Evolutionary conservation across 2,113 vertebrate genomes (phyloP).

Genomic region (Grammomys surdaster): DNA sequence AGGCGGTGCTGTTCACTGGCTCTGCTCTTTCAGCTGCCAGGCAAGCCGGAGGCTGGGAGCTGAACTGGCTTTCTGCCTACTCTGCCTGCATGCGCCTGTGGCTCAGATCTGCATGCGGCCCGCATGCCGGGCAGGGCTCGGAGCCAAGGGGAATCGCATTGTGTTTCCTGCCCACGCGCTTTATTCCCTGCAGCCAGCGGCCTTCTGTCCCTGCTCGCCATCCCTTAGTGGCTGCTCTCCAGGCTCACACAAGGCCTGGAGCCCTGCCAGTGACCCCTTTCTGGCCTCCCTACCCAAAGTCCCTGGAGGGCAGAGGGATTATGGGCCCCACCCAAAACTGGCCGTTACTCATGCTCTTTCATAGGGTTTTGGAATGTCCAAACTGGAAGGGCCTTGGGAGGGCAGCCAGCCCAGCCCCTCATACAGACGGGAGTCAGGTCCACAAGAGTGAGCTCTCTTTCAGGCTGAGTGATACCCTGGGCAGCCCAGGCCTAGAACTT

Average conservation of each 20-base stretch:
- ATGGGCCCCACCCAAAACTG: constrained; percentile 73
- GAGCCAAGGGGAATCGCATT: constrained; percentile 77
- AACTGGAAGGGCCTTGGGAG: constrained; percentile 59
- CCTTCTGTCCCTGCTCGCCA: constrained; percentile 14
- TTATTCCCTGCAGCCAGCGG: constrained; percentile 44
- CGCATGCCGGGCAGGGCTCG: constrained; percentile 50
- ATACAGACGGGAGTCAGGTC: constrained; percentile 1
- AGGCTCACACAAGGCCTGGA: constrained; percentile 74
- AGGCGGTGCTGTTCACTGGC: not conserved
- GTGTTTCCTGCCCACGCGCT: constrained; percentile 74
- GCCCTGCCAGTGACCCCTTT: constrained; percentile 73
- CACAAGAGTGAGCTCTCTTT: not conserved
- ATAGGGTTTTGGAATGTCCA: constrained; percentile 72
- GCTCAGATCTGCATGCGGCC: constrained; percentile 57
- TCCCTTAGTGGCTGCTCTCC: constrained; percentile 58
- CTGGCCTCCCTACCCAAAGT: constrained; percentile 72
- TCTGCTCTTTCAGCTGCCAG: constrained; percentile 4
- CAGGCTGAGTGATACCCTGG: not conserved
- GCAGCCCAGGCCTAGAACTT: not conserved
- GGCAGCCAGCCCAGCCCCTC: constrained; percentile 19
- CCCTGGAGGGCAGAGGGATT: constrained; percentile 70
- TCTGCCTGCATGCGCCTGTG: constrained; percentile 6
- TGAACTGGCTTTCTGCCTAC: constrained; percentile 67
- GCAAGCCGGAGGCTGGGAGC: constrained; percentile 25
- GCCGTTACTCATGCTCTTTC: constrained; percentile 66